Base-by-base conservation (phyloP, 1,140 invertebrate species). In the Papilio helenus region DNA sequence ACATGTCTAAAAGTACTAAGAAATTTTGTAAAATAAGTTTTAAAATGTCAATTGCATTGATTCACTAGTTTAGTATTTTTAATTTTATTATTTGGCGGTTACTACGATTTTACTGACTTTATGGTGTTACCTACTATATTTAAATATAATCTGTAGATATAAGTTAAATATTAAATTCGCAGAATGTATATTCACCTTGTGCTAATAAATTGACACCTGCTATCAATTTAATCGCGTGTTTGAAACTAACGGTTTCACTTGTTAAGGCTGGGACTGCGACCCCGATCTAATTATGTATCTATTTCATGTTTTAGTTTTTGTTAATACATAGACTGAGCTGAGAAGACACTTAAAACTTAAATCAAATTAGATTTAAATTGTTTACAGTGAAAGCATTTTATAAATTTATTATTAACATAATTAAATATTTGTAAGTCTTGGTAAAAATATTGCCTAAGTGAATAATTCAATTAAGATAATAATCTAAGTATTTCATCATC, bases 131-230 rank as follows among this genome's bases (percentile, higher is more conserved):
- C 5, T 51, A 51, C 49, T 18, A 18, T 8, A 18, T n/a, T n/a
- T 51, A 51, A 51, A 51, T 18, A 51, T 4, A 18, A 51, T 18
- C 49, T 51, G 16, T 16, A 46, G 3, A 16, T 39, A 49, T 51
- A 44, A 61, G 23, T 77, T 20, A 39, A 77, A 77, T 65, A 77
- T 77, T 77, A 23, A 65, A 77, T 29, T 51, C 49, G 46, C 14
- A 51, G 12, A 18, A 51, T 0, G 9, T 26, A 12, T 26, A 20
- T 61, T 12, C 58, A 61, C 20, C 58, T 12, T 61, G 12, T 61
- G 23, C 58, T 61, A 26, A 26, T 61, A 26, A 61, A 14, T 26
- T 42, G 72, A 18, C 39, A 73, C n/a, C 42, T 44, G 42, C 42
- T 46, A 73, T 44, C 49, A 23, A 44, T 5, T 55, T n/a, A 49